Evolutionary conservation across 2,797 vertebrate genomes (phyloP).

Genomic region (Pyrocephalus nanus): DNA sequence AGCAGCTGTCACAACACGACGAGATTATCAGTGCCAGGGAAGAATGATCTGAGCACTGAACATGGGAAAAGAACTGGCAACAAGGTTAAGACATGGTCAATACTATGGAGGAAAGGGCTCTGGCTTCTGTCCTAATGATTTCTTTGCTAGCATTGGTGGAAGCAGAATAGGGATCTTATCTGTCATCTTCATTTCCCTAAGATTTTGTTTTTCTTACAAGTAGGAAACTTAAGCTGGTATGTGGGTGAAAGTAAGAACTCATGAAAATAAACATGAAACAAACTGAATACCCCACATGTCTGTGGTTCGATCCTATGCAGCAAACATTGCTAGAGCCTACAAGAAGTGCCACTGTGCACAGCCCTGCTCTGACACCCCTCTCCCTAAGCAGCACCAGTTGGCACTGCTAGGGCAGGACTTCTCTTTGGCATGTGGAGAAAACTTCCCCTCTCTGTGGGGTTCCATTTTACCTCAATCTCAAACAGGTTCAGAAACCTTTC

Average conservation of each 20-base stretch:
- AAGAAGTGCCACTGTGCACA: neutral
- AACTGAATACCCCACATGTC: neutral
- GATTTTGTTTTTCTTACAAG: neutral
- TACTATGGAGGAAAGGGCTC: neutral
- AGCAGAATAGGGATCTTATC: neutral
- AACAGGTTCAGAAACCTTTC: neutral
- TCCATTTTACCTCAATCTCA: neutral
- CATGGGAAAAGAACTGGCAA: neutral
- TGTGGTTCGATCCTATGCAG: neutral
- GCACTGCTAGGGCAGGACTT: neutral
- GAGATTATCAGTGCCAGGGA: neutral
- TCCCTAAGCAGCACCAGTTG: fast-evolving
- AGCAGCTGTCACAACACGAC: neutral
- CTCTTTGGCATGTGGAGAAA: too few species aligned
- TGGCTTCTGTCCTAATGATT: neutral
- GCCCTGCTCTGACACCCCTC: neutral
- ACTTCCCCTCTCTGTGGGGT: fast-evolving
- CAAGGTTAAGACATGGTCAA: neutral
- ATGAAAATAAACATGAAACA: neutral
- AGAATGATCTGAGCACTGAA: neutral
- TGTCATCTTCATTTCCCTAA: neutral
- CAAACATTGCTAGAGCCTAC: neutral
- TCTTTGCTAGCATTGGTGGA: neutral
- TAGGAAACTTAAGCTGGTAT: neutral
- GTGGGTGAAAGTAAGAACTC: neutral